These are phyloP conservation scores for Mormyrus hasselquistii DNA, from an alignment of 2,797 vertebrate genomes.

Conservation along the genomic window DNA sequence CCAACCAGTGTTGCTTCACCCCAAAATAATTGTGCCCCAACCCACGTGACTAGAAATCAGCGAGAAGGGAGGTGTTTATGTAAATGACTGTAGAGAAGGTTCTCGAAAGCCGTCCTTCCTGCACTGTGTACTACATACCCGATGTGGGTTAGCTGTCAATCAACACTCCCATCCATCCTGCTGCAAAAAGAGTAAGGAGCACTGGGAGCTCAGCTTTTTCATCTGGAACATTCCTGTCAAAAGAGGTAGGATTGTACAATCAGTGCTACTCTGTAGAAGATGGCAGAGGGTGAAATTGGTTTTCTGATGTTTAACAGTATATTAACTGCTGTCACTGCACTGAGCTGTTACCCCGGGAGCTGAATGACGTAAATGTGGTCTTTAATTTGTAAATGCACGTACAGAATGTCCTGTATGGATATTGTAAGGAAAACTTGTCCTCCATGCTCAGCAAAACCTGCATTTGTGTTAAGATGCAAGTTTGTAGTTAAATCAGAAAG, in stretches of 20 bases:
- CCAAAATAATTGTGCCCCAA: constrained; percentile 11
- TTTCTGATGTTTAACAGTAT: background rate
- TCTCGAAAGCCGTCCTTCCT: background rate
- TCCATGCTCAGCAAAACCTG: background rate
- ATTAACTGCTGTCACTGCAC: background rate
- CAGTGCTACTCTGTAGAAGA: background rate
- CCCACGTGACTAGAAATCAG: background rate
- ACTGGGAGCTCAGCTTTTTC: background rate
- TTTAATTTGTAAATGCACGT: background rate
- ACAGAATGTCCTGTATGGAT: background rate
- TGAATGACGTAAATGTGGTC: background rate
- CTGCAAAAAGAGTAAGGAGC: background rate
- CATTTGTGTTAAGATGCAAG: background rate
- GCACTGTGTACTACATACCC: constrained; percentile 9
- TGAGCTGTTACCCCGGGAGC: background rate
- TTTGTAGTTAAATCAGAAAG: background rate
- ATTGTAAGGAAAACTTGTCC: background rate
- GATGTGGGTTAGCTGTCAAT: constrained; percentile 15
- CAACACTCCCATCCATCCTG: constrained; percentile 3
- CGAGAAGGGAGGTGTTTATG: constrained; percentile 14
- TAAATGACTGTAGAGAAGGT: constrained; percentile 5
- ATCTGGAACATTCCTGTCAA: constrained; percentile 18
- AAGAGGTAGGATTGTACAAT: constrained; percentile 17
- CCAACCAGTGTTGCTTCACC: constrained; percentile 8
- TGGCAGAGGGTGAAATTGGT: background rate